Evolutionary conservation across 2,888 invertebrate genomes (phyloP), one percentile per base, ranked within the genome.

Genomic region (Chalcosyrphus nemorum): DNA sequence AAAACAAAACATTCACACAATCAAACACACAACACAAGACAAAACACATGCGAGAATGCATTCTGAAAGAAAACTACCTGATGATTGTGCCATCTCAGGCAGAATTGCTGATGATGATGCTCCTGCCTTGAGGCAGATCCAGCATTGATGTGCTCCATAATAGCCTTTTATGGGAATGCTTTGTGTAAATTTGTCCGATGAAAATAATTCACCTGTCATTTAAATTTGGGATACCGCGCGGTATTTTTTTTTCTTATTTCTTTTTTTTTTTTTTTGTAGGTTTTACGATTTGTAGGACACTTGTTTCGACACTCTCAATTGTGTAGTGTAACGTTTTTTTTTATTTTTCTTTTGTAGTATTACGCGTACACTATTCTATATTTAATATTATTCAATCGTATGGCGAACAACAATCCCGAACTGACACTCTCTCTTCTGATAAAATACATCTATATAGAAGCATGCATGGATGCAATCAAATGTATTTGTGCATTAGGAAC

Each of bases 31-130:
- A 78, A 24, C 65, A 41, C 32, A 65, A 57, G 52, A 59, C 43
- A 57, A 59, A 2, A 29, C 50, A 57, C 35, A 19, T n/a, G n/a
- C n/a, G n/a, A n/a, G n/a, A n/a, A n/a, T n/a, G 32, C 21, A 9
- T 13, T 35, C 32, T 13, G 29, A 17, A n/a, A n/a, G 24, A 17
- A n/a, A 78, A 75, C 93, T 93, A 94, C 94, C 93, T 95, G 94
- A 92, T 94, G 95, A 92, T 96, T 96, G 92, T 96, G 96, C 96
- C 96, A 96, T 91, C 96, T 94, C 89, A 96, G 93, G 91, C 96
- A 96, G 92, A 96, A 96, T 91, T 96, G 96, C 92, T 95, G 95
- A 80, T 90, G 90, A 81, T 90, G 89, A 52, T 87, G 89, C 86
- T 88, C 89, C 68, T 89, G 88, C 47, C 88, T 88, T 54, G 65